These are phyloP conservation scores for Microdon myrmicae DNA, from an alignment of 2,888 invertebrate species.

Conservation along the genomic window DNA sequence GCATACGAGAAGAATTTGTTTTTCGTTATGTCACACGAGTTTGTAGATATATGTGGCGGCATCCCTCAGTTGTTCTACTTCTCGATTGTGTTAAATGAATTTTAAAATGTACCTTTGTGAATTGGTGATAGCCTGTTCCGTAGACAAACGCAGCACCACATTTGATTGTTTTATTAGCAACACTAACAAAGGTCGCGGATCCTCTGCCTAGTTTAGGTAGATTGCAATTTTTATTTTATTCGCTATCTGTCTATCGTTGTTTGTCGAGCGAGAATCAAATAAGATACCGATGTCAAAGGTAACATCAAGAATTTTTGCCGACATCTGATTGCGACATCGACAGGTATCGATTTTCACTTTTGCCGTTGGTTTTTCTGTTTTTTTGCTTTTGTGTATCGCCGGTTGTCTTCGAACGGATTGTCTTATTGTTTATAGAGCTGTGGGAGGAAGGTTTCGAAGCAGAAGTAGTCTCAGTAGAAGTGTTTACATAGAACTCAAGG, in stretches of 20 bases:
- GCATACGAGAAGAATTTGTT: conserved; percentile 45
- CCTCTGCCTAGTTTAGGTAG: too few relatives aligned
- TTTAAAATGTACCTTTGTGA: too few relatives aligned
- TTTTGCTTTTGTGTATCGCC: background rate
- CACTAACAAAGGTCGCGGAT: too few relatives aligned
- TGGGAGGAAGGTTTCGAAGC: background rate
- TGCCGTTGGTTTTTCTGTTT: background rate
- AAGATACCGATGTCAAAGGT: conserved; percentile 21
- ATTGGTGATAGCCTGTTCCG: too few relatives aligned
- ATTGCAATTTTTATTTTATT: too few relatives aligned
- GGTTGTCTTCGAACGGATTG: background rate
- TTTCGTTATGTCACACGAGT: conserved; percentile 33
- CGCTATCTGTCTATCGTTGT: too few relatives aligned
- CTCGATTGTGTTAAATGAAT: too few relatives aligned
- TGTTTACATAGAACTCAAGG: conserved; percentile 25
- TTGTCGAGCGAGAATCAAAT: conserved; percentile 4
- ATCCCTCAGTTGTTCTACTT: too few relatives aligned
- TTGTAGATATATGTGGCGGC: conserved; percentile 44
- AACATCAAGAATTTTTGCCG: conserved; percentile 42
- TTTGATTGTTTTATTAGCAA: too few relatives aligned
- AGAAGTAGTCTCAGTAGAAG: conserved; percentile 4
- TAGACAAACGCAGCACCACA: too few relatives aligned
- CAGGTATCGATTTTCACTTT: conserved; percentile 24
- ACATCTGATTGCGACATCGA: conserved; percentile 35
- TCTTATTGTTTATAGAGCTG: background rate